A percentile compares a stretch with the other conserved stretches of the same genome.
Conservation (phyloP, 2,113 vertebrate genomes). For the Peromyscus californicus region DNA sequence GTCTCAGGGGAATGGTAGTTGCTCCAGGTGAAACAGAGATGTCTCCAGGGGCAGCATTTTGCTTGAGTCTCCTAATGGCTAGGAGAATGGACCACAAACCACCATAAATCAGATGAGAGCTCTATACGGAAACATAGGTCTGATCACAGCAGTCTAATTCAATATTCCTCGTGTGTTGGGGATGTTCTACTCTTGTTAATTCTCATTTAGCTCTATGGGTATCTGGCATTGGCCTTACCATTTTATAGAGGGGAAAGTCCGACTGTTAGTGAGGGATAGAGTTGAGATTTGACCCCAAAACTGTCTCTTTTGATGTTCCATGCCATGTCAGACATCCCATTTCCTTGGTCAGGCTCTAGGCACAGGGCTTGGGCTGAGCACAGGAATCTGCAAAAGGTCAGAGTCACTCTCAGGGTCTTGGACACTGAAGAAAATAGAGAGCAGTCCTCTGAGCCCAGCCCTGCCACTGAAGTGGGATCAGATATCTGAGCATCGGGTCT, state of each 20-base stretch:
- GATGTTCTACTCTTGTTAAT: neutral
- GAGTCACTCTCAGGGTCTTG: neutral
- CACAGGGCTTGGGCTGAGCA: neutral
- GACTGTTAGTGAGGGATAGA: neutral
- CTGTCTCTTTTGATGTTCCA: neutral
- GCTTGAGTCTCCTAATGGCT: neutral
- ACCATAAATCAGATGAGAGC: neutral
- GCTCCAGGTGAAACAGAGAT: neutral
- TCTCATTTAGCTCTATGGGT: accelerated
- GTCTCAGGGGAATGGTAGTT: neutral
- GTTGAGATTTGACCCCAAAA: neutral
- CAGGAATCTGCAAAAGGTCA: neutral
- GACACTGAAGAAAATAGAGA: accelerated
- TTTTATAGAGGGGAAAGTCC: neutral
- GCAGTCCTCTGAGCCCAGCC: neutral
- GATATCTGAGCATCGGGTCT: constrained; percentile 52
- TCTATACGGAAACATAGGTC: accelerated
- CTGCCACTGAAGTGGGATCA: neutral
- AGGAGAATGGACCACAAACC: neutral
- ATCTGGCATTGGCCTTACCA: neutral
- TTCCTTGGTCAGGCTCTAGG: neutral
- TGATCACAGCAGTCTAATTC: accelerated
- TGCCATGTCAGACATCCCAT: neutral
- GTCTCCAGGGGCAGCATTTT: accelerated
- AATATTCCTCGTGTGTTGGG: accelerated